phyloP scores from a whole-genome alignment of 2,113 vertebrate genomes.

The Leptocoma aspasia region DNA sequence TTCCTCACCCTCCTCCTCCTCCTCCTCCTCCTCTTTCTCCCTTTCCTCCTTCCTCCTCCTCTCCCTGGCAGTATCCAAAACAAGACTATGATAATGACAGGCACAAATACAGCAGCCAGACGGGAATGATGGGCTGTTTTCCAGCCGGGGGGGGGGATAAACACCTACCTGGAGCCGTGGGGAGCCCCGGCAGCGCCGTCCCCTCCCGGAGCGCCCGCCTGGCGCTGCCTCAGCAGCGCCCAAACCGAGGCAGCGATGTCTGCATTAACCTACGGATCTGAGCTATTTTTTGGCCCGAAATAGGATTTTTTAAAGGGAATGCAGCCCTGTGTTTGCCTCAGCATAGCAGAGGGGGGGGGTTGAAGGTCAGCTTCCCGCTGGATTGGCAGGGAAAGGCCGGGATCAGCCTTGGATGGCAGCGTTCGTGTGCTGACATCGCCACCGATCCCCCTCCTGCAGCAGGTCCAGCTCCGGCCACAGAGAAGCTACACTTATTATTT shows the following conservation, averaged over 20 bases:
- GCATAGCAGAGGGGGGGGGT: neutral
- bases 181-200: neutral
- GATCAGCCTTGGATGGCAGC: neutral
- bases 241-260: neutral
- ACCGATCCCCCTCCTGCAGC: neutral
- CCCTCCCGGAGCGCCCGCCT: neutral
- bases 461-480: neutral
- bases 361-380: constrained; percentile 7
- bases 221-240: neutral
- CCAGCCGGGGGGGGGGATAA: neutral
- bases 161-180: neutral
- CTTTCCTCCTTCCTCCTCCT: neutral
- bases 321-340: neutral
- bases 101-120: neutral
- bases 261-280: accelerated
- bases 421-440: neutral
- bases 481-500: neutral
- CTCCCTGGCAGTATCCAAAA: neutral
- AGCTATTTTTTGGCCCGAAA: neutral
- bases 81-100: neutral
- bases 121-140: neutral
- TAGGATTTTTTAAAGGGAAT: neutral
- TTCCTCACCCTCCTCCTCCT: neutral
- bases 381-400: neutral
- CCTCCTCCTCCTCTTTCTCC: neutral